A percentile compares a stretch with the other conserved stretches of the same genome.
Conservation (phyloP, 2,113 vertebrate species). For the Myiopsitta monachus region DNA sequence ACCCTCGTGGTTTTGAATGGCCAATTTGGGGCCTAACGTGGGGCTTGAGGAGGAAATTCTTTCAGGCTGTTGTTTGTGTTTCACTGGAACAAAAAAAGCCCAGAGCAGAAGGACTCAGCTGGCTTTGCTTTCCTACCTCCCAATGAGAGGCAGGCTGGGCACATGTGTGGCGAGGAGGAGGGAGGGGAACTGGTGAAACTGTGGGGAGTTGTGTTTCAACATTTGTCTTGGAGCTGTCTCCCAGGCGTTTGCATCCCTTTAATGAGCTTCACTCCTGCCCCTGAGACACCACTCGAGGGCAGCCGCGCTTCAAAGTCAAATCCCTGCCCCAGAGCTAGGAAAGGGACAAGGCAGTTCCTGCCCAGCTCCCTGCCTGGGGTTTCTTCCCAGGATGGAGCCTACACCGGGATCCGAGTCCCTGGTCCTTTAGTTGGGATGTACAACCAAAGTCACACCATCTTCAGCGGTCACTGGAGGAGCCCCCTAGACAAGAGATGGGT, state of each 20-base stretch:
- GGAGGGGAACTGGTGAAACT: background rate
- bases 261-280: background rate
- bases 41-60: background rate
- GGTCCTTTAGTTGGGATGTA: fast-evolving
- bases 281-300: background rate
- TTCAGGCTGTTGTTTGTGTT: background rate
- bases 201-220: background rate
- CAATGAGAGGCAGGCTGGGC: background rate
- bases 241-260: background rate
- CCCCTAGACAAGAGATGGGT: background rate
- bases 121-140: background rate
- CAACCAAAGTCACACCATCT: background rate
- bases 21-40: background rate
- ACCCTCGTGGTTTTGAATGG: background rate
- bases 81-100: background rate
- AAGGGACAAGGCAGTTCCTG: background rate
- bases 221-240: background rate
- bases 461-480: background rate
- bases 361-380: background rate
- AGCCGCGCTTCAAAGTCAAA: background rate
- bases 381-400: background rate
- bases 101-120: background rate
- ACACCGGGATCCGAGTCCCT: background rate
- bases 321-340: background rate
- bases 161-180: background rate